phyloP scores from a whole-genome alignment of 2,113 vertebrate species.

The Xenopus borealis region DNA sequence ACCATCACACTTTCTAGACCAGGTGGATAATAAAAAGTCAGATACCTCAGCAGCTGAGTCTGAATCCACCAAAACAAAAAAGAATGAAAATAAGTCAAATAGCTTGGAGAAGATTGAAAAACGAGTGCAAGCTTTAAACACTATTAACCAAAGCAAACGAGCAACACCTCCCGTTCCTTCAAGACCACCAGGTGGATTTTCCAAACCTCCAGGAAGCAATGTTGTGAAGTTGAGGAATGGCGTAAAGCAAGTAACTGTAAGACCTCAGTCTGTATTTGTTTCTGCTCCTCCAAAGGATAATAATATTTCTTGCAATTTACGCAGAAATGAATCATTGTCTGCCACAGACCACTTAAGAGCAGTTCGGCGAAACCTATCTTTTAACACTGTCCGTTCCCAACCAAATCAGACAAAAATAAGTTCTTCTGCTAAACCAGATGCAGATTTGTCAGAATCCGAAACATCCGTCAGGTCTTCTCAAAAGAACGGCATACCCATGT shows the following conservation, averaged over 20 bases:
- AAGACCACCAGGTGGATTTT: conserved; percentile 91
- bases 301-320: conserved; percentile 83
- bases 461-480: conserved; percentile 69
- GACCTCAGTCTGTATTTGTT: conserved; percentile 94
- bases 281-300: conserved; percentile 84
- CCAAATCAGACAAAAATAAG: conserved; percentile 70
- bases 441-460: conserved; percentile 64
- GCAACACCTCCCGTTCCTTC: conserved; percentile 88
- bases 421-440: conserved; percentile 64
- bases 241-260: conserved; percentile 84
- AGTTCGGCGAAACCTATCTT: conserved; percentile 88
- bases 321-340: conserved; percentile 88
- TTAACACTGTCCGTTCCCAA: conserved; percentile 78
- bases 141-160: conserved; percentile 84
- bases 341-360: conserved; percentile 77
- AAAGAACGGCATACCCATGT: conserved; percentile 87
- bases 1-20: conserved; percentile 88
- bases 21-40: conserved; percentile 62
- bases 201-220: conserved; percentile 73
- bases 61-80: conserved; percentile 71
- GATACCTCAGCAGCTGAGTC: conserved; percentile 61
- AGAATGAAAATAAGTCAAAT: conserved; percentile 82
- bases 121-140: conserved; percentile 85
- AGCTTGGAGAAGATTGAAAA: conserved; percentile 93
- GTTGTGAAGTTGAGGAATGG: conserved; percentile 92